Base-by-base conservation (phyloP, 2,888 invertebrate genomes). In the Arge pagana region DNA sequence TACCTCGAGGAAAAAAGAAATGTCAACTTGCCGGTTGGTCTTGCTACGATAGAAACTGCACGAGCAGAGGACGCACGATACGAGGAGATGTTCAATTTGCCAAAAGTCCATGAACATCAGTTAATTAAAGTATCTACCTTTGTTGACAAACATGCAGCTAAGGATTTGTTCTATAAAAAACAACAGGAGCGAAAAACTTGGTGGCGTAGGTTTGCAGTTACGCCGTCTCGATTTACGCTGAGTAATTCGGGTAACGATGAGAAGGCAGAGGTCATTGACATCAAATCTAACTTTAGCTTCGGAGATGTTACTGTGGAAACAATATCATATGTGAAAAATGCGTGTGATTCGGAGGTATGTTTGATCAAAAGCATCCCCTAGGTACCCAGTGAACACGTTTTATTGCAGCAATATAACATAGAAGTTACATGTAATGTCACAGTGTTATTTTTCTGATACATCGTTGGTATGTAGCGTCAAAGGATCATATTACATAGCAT, bases 101-200 rank as follows among this genome's bases (percentile, higher is more conserved):
- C 61, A 18, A 50, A 59, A 1, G 3, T 13, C 1, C 28, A 24
- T 16, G 4, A 30, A 4, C 70, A 74, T 24, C 66, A 50, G 55
- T 63, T 59, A 18, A 71, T 65, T 0, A 71, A 59, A 49, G 51
- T 72, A 4, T 55, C 59, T 3, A 57, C 69, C 15, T 54, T 75
- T 5, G 56, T 55, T 10, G 64, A 70, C 18, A 57, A 61, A n/a
- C 74, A 79, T 36, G 71, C 77, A 41, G 76, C 82, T 0, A 81
- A 82, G 65, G 85, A 86, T 60, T 82, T 85, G 67, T 90, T 89
- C 70, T 84, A 88, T 66, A 85, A 86, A 61, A 85, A 88, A 79
- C 90, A 90, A 68, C 81, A 87, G 55, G 86, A 89, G 65, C 82
- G 90, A 50, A 88, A 88, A 70, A 85, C 86, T 62, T 93, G 92